Base-by-base conservation (phyloP, 2,113 vertebrate genomes). In the Callopanchax toddi region DNA sequence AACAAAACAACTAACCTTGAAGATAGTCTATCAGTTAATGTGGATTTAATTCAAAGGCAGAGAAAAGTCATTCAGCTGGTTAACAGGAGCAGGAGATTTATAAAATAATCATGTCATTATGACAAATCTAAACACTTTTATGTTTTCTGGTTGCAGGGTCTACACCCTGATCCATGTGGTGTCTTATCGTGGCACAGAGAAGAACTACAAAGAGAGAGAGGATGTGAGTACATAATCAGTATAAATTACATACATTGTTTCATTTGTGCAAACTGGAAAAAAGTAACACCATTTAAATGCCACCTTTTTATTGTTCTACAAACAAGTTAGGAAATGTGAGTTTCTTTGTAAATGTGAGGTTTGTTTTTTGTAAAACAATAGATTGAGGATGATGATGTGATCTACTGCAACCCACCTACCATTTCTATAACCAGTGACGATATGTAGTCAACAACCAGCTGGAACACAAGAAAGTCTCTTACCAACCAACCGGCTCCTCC, bases 131-230 rank as follows among this genome's bases (percentile, higher is more conserved):
- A 32, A 32, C 10, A 7, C 10, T 6, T 32, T 32, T 6, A 32
- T 6, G 6, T 9, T 32, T 32, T 74, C 13, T 63, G 50, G 69
- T 79, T 68, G 26, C 65, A 93, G 93, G 77, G 62, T 93, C 23
- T 93, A 93, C 82, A 93, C 93, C 22, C 84, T 93, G 51, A 93
- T 93, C 76, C 93, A 93, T 10, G 88, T 93, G 16, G 85, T 94
- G 17, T 91, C 93, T 6, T 93, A 93, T 65, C 85, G 88, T 73
- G 67, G 89, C 68, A 71, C 82, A 53, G 92, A 94, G 59, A 92
- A 93, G 68, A 64, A 91, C 83, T 93, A 92, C 80, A 86, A 71
- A 67, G 10, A 54, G 12, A 87, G 1, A 23, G 58, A 80, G 0
- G 32, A 66, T 0, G 92, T 90, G 57, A 89, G 90, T 71, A 45